A percentile compares a stretch with the other conserved stretches of the same genome.
Evolutionary conservation across 1,140 invertebrate genomes (phyloP).

Genomic region (Scaptomyza graminum): DNA sequence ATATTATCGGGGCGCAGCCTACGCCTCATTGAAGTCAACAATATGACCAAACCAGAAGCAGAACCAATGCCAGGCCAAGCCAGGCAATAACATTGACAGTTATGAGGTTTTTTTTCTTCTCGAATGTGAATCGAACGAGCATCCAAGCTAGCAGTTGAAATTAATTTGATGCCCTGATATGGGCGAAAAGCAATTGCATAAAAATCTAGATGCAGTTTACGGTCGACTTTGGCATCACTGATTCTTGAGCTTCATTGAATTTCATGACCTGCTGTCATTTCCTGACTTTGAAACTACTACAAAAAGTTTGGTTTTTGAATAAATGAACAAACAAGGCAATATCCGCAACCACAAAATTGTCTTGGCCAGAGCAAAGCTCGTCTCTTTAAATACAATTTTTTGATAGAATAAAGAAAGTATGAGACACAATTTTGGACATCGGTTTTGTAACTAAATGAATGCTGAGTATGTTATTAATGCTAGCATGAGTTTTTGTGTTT

Average conservation of each 20-base stretch:
- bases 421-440: no score
- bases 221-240: neutral
- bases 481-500: neutral
- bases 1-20: constrained; percentile 47
- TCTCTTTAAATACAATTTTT: neutral
- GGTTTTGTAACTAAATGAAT: neutral
- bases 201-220: constrained; percentile 23
- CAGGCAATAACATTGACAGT: constrained; percentile 46
- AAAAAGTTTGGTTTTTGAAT: constrained; percentile 51
- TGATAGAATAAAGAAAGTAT: neutral
- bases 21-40: constrained; percentile 62
- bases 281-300: constrained; percentile 45
- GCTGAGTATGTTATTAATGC: neutral
- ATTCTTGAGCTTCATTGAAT: constrained; percentile 43
- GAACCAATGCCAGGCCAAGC: neutral
- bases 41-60: constrained; percentile 38
- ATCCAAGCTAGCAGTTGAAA: constrained; percentile 11
- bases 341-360: constrained; percentile 27
- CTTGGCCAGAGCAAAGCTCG: constrained; percentile 3
- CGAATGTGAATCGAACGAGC: constrained; percentile 13
- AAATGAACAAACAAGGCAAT: constrained; percentile 54
- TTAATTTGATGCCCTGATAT: constrained; percentile 19
- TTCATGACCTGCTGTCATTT: constrained; percentile 39
- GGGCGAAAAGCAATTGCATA: neutral
- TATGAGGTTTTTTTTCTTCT: constrained; percentile 47